Percentiles rank a stretch among this genome's conserved stretches.
Conservation (phyloP, 2,888 invertebrate species). For the Parasteatoda lunata region DNA sequence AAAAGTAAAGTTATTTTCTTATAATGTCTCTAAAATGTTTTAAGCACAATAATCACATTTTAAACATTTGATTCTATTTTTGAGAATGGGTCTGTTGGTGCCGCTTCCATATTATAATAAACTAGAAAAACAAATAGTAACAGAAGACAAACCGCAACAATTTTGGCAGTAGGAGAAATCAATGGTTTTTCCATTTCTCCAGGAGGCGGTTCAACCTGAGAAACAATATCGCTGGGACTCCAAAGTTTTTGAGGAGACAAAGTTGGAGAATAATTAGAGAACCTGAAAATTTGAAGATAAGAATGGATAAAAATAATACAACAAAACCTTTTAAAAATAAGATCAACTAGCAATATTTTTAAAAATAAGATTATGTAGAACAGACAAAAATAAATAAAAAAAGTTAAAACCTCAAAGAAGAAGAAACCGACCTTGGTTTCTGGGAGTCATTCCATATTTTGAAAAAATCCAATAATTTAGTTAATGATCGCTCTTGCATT, state of each 20-base stretch:
- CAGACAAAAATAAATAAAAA: neutral
- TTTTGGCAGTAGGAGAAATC: slow-evolving; percentile 25
- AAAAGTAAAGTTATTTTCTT: too few relatives aligned
- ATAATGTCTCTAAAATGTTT: too few relatives aligned
- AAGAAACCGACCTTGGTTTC: too few relatives aligned
- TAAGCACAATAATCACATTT: too few relatives aligned
- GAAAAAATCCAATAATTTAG: too few relatives aligned
- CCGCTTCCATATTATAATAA: slow-evolving; percentile 56
- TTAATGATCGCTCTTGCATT: too few relatives aligned
- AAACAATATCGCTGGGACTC: slow-evolving; percentile 39
- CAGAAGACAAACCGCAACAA: neutral
- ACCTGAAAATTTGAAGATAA: neutral
- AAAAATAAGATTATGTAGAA: neutral
- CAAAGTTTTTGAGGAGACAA: slow-evolving; percentile 17
- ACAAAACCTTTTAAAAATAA: neutral
- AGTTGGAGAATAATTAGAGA: neutral
- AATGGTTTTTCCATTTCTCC: slow-evolving; percentile 21
- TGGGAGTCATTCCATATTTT: too few relatives aligned
- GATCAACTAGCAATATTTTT: neutral
- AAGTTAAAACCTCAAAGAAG: neutral
- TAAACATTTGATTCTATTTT: too few relatives aligned
- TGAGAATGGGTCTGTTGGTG: slow-evolving; percentile 45
- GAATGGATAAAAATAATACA: neutral
- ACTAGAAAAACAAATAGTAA: slow-evolving; percentile 38
- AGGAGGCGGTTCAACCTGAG: slow-evolving; percentile 33